Evolutionary conservation across 2,113 vertebrate genomes (phyloP), one percentile per base, ranked within the genome.

Genomic region (Oostethus manadensis): DNA sequence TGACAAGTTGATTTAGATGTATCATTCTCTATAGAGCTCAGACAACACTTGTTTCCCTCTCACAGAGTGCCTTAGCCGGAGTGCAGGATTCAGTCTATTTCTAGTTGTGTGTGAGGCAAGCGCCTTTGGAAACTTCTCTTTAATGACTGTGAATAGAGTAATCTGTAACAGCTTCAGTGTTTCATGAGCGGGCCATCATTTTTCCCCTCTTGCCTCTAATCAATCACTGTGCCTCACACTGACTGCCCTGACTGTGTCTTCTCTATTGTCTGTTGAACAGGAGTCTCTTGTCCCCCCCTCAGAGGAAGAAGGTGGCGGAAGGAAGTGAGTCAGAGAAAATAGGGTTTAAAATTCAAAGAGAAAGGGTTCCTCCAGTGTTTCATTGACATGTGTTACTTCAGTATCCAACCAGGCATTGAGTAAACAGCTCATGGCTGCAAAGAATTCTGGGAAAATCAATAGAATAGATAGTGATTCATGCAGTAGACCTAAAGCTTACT

Each of bases 401-500:
- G 74, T 72, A 50, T 84, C 90, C 91, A 42, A 71, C 86, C 44
- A 70, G 65, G 90, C 80, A 74, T 88, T 89, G 89, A 90, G 87
- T 88, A 86, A 88, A 88, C 88, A 86, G 78, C 82, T 59, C 55
- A 4, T 6, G 85, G 82, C 88, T 74, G 85, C 83, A 83, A 82
- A 88, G 82, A 83, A 85, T 89, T 90, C 89, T 90, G 89, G 89
- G 90, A 90, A 92, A 85, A 69, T 84, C 76, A 66, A 66, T 79
- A 87, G 86, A 57, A 43, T 47, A 87, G 87, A 88, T 71, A 89
- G 90, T 85, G 84, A 87, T 91, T 89, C 60, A 76, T 74, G 42
- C 74, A 83, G 76, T 83, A 82, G 78, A 85, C 81, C 88, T 9
- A 18, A 17, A 10, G 8, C n/a, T n/a, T n/a, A n/a, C n/a, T n/a